These are phyloP conservation scores for Gnathonemus longibarbis DNA, from an alignment of 2,113 vertebrate species.

Conservation along the genomic window DNA sequence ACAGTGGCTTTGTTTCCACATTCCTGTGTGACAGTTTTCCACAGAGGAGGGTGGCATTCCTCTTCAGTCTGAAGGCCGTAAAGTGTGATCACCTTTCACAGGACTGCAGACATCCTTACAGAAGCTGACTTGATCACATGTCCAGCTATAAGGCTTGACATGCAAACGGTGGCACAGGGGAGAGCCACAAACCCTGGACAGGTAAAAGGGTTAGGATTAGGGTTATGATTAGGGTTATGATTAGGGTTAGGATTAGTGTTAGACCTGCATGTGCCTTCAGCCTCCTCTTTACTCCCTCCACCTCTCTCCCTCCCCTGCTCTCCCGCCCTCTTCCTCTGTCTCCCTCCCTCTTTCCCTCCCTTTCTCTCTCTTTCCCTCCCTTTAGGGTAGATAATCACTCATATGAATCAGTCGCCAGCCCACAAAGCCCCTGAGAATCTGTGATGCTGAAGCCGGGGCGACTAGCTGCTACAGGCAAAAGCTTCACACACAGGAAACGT, in stretches of 20 bases:
- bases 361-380: not conserved
- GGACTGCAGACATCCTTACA: not conserved
- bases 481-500: not conserved
- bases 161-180: not conserved
- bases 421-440: not conserved
- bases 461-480: not conserved
- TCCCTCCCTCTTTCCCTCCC: not conserved
- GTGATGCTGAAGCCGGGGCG: not conserved
- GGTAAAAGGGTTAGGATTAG: too few relatives aligned
- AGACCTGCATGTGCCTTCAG: not conserved
- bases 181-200: not conserved
- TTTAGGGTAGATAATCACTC: not conserved
- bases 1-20: slow-evolving; percentile 66
- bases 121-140: not conserved
- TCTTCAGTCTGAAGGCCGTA: not conserved
- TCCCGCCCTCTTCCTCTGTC: too few relatives aligned
- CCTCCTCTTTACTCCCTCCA: not conserved
- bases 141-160: not conserved
- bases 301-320: not conserved
- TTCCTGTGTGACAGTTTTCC: slow-evolving; percentile 65
- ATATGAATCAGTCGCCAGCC: not conserved
- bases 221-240: not conserved
- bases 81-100: not conserved
- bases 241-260: not conserved
- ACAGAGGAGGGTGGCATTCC: not conserved